A percentile compares a stretch with the other conserved stretches of the same genome.
Conservation (phyloP, 2,113 vertebrate genomes). For the Myotis davidii region DNA sequence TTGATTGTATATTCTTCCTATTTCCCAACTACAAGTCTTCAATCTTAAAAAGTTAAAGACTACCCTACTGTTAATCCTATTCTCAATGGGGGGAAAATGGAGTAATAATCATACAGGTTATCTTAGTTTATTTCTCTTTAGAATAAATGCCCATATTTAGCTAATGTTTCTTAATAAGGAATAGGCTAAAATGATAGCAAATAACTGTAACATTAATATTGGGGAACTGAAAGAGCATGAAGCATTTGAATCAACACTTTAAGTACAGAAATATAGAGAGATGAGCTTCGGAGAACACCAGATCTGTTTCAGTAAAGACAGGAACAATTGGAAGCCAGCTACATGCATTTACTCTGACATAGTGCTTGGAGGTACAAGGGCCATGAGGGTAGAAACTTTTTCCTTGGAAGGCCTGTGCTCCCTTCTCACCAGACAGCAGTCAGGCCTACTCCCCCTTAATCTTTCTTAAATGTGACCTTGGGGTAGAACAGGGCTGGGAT, state of each 20-base stretch:
- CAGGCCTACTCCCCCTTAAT: background rate
- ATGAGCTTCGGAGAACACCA: background rate
- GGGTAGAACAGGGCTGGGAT: background rate
- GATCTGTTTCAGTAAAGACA: background rate
- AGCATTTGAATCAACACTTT: background rate
- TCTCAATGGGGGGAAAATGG: background rate
- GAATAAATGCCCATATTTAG: constrained; percentile 26
- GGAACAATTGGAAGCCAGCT: background rate
- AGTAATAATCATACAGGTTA: background rate
- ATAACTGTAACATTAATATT: background rate
- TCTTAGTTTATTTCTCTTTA: background rate
- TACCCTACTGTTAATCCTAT: background rate
- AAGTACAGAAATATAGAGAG: background rate
- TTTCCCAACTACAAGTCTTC: background rate
- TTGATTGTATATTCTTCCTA: background rate
- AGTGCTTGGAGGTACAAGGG: background rate
- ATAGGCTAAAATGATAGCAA: background rate
- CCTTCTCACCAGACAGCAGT: background rate
- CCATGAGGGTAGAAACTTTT: background rate
- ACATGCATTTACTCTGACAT: background rate
- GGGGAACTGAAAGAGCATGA: background rate
- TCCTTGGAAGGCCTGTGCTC: background rate
- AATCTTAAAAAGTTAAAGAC: background rate
- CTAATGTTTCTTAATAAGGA: background rate
- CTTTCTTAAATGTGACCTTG: background rate